Evolutionary conservation across 2,113 vertebrate species (phyloP).

Genomic region (Madoqua kirkii): DNA sequence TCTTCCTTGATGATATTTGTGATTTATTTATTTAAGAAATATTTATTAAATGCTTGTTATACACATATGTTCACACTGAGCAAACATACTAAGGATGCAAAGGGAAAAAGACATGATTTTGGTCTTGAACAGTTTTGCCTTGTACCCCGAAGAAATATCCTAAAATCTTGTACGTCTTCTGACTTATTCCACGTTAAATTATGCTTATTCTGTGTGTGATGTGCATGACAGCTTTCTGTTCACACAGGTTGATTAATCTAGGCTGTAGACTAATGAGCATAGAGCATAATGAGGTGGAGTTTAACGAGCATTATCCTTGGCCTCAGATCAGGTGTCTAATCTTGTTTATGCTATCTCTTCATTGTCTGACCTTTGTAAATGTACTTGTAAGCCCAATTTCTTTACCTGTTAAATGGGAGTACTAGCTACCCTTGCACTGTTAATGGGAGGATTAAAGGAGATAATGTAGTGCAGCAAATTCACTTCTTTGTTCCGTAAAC

Average conservation of each 20-base stretch:
- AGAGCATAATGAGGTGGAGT: background rate
- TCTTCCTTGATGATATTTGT: background rate
- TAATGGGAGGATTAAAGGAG: background rate
- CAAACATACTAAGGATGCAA: background rate
- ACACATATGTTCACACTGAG: background rate
- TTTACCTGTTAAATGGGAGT: background rate
- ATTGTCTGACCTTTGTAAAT: constrained; percentile 7
- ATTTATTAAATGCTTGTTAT: background rate
- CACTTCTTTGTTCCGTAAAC: background rate
- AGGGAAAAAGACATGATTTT: background rate
- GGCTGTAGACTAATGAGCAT: background rate
- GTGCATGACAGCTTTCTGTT: background rate
- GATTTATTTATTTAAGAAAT: constrained; percentile 3
- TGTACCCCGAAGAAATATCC: background rate
- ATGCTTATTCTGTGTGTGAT: background rate
- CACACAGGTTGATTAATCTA: background rate
- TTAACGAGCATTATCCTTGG: constrained; percentile 19
- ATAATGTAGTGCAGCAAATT: background rate
- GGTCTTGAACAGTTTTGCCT: background rate
- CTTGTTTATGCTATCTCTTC: constrained; percentile 1
- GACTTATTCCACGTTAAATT: background rate
- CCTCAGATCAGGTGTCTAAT: background rate
- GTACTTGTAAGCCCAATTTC: background rate
- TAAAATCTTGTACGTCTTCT: background rate
- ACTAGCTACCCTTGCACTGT: background rate